phyloP scores from a whole-genome alignment of 2,888 invertebrate species.

The Griposia aprilina region DNA sequence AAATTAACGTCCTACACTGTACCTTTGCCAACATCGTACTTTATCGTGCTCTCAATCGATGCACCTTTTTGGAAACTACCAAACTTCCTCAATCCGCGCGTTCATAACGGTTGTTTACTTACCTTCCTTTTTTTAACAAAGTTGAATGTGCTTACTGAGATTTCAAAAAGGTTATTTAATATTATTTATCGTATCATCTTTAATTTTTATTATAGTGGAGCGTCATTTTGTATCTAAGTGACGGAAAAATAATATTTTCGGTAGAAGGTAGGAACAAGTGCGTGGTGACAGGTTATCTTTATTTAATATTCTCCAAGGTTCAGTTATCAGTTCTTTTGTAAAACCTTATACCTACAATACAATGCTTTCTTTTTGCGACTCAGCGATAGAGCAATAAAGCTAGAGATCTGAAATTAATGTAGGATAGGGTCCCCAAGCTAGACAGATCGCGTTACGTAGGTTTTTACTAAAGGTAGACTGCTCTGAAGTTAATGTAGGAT shows the following conservation, averaged over 20 bases:
- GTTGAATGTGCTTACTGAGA: not conserved
- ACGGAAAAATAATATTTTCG: not conserved
- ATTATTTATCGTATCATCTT: not conserved
- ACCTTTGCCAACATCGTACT: not conserved
- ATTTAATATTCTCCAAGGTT: not conserved
- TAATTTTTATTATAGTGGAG: not conserved
- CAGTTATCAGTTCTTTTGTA: not conserved
- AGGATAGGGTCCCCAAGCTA: not conserved
- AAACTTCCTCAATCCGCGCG: not conserved
- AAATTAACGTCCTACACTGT: not conserved
- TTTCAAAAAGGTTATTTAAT: not conserved
- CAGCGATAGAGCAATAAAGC: slow-evolving; percentile 2
- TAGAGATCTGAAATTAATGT: not conserved
- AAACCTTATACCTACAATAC: not conserved
- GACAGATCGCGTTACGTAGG: not conserved
- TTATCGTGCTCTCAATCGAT: slow-evolving; percentile 1
- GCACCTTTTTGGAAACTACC: slow-evolving; percentile 21
- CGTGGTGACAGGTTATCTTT: not conserved
- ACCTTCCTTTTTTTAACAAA: slow-evolving; percentile 1
- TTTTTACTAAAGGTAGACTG: not conserved
- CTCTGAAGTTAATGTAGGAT: not conserved
- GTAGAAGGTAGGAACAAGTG: not conserved
- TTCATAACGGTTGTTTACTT: slow-evolving; percentile 8
- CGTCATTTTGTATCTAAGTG: not conserved
- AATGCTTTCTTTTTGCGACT: not conserved